Conservation (phyloP, 2,797 vertebrate species). For the Antrozous pallidus region DNA sequence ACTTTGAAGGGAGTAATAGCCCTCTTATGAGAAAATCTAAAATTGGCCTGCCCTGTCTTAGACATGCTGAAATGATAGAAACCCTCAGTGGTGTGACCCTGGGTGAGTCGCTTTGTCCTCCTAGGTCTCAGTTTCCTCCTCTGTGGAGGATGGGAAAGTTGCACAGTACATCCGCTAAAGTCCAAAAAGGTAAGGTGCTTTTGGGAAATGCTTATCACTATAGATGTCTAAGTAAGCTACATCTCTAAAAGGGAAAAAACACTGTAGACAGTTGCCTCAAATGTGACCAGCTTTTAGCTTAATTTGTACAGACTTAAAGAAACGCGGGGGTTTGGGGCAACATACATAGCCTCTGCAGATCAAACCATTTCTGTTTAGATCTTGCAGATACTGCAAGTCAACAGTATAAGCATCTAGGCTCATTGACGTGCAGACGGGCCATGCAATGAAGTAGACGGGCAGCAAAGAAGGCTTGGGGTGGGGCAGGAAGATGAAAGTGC, state of each 20-base stretch:
- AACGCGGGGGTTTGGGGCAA: constrained; percentile 19
- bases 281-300: constrained; percentile 59
- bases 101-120: constrained; percentile 33
- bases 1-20: constrained; percentile 55
- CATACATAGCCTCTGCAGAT: constrained; percentile 46
- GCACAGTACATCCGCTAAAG: constrained; percentile 42
- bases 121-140: constrained; percentile 38
- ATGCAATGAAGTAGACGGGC: constrained; percentile 9
- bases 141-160: constrained; percentile 29
- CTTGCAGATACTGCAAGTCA: constrained; percentile 41
- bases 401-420: constrained; percentile 44
- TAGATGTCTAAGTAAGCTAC: constrained; percentile 53
- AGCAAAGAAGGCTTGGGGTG: neutral
- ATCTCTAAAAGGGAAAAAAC: constrained; percentile 57
- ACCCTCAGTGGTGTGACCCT: constrained; percentile 32
- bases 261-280: constrained; percentile 57
- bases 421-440: constrained; percentile 41
- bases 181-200: constrained; percentile 60
- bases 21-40: constrained; percentile 51
- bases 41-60: constrained; percentile 46
- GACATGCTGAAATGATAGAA: constrained; percentile 54
- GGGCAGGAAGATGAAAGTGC: neutral
- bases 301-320: constrained; percentile 55
- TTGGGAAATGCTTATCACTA: constrained; percentile 55
- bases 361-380: constrained; percentile 55